Conservation (phyloP, 2,888 invertebrate genomes). For the Drosophila putrida region DNA sequence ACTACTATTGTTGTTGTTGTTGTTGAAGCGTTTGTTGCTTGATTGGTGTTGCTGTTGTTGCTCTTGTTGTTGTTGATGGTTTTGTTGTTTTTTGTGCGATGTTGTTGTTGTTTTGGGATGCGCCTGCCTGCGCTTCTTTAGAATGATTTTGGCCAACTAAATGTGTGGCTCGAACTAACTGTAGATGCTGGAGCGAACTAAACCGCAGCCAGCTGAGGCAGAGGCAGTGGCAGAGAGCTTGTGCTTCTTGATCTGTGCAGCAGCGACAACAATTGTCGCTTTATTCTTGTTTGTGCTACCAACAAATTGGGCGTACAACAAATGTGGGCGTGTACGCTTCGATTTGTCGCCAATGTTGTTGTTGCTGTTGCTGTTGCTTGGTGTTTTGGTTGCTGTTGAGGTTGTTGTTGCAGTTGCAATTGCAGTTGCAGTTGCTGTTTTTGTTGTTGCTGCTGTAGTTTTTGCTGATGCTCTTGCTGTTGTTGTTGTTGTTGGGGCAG, state of each 20-base stretch:
- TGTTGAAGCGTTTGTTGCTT: constrained; percentile 13
- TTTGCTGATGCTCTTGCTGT: constrained; percentile 27
- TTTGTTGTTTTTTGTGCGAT: no score
- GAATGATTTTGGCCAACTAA: constrained; percentile 26
- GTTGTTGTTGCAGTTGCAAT: constrained; percentile 27
- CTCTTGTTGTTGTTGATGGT: no score
- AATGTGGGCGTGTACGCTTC: constrained; percentile 31
- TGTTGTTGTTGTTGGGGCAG: constrained; percentile 23
- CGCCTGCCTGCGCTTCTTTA: constrained; percentile 21
- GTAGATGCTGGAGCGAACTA: constrained; percentile 45
- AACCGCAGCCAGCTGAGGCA: constrained; percentile 60
- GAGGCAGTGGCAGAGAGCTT: constrained; percentile 53
- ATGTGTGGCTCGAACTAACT: constrained; percentile 44
- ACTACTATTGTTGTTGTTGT: constrained; percentile 31
- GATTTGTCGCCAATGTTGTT: constrained; percentile 12
- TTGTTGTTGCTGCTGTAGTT: constrained; percentile 14
- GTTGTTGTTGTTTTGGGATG: neutral
- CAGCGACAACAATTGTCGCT: constrained; percentile 25
- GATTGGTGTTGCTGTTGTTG: constrained; percentile 7
- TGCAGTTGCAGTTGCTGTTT: constrained; percentile 22
- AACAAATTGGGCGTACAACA: constrained; percentile 25
- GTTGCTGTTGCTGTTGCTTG: constrained; percentile 7
- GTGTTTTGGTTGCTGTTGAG: constrained; percentile 23
- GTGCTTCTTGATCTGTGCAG: constrained; percentile 22
- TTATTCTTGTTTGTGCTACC: neutral